Base-by-base conservation (phyloP, 2,797 vertebrate genomes). In the Trematomus bernacchii region DNA sequence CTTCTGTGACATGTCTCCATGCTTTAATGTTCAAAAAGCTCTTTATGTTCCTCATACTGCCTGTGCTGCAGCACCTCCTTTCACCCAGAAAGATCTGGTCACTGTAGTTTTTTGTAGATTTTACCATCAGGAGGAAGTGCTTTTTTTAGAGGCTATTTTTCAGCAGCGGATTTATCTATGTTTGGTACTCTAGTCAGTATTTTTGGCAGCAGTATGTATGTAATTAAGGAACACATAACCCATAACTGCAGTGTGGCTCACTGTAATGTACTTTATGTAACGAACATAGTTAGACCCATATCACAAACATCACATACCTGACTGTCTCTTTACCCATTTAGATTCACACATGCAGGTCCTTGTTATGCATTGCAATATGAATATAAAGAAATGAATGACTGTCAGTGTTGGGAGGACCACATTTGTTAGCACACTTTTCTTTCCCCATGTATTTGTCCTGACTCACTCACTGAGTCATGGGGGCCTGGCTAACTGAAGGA, bases 391-490 rank as follows among this genome's bases (percentile, higher is more conserved):
- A 9, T 59, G 12, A 66, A 52, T 62, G 57, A 46, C 27, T 16
- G 10, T 60, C 16, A 30, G 43, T 53, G 14, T 8, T 27, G n/a
- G 37, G 27, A 44, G 42, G 48, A 15, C 69, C 44, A 65, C 18
- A 21, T 21, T 61, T 67, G 65, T 79, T 52, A 62, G 52, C 27
- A 15, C 40, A 66, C 19, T 54, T 69, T 44, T 59, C 18, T 64
- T 47, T 48, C 19, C 27, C 19, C 43, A 5, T 48, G 48, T 18
- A 57, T 71, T 78, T 27, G 50, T 79, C 62, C 79, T 83, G 73
- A 90, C 66, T 82, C 75, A 82, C 63, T 58, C 44, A 47, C 79
- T 82, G 82, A 84, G 58, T 90, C 79, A 90, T 15, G 54, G 58
- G 75, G 75, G 54, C 50, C 50, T 44, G 44, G 50, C 47, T 60